Base-by-base conservation (phyloP, 2,113 vertebrate genomes). In the Halichoeres trimaculatus region DNA sequence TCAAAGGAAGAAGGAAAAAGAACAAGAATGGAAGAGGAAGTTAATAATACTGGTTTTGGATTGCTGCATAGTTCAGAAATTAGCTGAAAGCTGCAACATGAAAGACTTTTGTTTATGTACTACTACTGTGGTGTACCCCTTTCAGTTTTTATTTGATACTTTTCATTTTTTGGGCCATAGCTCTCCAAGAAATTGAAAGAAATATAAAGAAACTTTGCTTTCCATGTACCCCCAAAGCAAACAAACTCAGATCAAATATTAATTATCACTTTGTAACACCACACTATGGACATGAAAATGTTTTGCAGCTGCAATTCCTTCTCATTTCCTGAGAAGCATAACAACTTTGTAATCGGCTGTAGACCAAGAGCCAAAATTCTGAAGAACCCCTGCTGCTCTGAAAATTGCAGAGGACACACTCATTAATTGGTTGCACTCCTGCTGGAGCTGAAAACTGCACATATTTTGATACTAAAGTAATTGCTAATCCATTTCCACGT, bases 331-430 rank as follows among this genome's bases (percentile, higher is more conserved):
- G 45, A 63, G 47, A n/a, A 64, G 60, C 43, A 50, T 36, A 76
- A 78, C 43, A 69, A 80, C 57, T 78, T 65, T 80, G 38, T 62
- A 62, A 66, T 56, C 57, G 48, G 38, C 35, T 72, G 60, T 81
- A 51, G 40, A 59, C 58, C 8, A 3, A 76, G 53, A 83, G 70
- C 26, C 65, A 47, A 66, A 69, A 75, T 68, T 77, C 62, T 77
- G 68, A 66, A 64, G 76, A 69, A 68, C 74, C 60, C 74, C 77
- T 36, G 66, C 80, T 87, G 74, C 71, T 83, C 57, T 24, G 16
- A 54, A 69, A 70, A 85, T 76, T 83, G 74, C 67, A 81, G 84
- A 82, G 65, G 79, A 75, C 79, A 80, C 70, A 58, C 74, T 78
- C 70, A 85, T 83, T 85, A 85, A 83, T 87, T 47, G 72, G 67